A percentile compares a stretch with the other conserved stretches of the same genome.
phyloP scores from a whole-genome alignment of 2,113 vertebrate species.

The Catharus fuscescens region DNA sequence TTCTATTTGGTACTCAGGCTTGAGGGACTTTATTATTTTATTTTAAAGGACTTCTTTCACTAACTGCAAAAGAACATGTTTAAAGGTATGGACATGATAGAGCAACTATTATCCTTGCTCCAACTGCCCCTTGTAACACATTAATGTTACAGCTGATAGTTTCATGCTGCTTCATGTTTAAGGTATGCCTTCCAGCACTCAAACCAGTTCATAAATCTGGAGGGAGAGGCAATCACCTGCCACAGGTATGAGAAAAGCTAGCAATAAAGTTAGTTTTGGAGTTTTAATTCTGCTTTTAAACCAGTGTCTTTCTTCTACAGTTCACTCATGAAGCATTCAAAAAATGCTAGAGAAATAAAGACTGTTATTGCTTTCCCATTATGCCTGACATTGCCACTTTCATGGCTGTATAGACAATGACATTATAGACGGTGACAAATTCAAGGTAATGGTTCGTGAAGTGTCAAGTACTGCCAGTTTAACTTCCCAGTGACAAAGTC shows the following conservation, averaged over 20 bases:
- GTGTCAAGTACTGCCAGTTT: not conserved
- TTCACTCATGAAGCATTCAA: not conserved
- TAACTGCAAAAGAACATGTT: not conserved
- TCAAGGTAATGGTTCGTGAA: not conserved
- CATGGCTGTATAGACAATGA: not conserved
- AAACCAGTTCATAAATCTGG: not conserved
- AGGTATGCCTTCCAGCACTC: not conserved
- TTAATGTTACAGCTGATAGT: not conserved
- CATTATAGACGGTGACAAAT: not conserved
- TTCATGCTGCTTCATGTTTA: not conserved
- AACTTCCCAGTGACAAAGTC: not conserved
- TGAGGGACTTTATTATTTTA: not conserved
- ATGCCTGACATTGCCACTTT: not conserved
- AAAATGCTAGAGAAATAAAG: not conserved
- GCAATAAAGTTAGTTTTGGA: not conserved
- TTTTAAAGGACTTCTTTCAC: not conserved
- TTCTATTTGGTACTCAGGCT: not conserved
- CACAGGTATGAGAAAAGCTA: not conserved
- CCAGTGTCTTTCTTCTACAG: not conserved
- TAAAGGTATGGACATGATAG: not conserved
- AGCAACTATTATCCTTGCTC: not conserved
- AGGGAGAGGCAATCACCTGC: not conserved
- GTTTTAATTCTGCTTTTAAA: not conserved
- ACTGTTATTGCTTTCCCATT: not conserved
- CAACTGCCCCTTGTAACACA: not conserved